Conservation (phyloP, 1,140 invertebrate genomes). For the Drosophila kanapiae region DNA sequence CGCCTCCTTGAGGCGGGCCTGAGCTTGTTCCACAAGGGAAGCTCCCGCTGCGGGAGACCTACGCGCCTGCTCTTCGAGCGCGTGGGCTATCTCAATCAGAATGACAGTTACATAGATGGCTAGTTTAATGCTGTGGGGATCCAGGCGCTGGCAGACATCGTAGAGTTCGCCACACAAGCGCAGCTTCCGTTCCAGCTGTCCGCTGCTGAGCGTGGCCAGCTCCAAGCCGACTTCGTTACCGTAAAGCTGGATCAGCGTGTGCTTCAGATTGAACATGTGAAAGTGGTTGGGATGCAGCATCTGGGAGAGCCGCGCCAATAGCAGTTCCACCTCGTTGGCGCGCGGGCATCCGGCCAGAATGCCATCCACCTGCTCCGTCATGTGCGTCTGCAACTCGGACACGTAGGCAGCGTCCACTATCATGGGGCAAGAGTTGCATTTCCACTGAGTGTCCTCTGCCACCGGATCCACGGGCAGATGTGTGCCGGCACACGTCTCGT, state of each 20-base stretch:
- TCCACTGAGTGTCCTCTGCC: conserved; percentile 90
- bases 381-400: conserved; percentile 87
- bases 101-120: conserved; percentile 90
- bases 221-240: conserved; percentile 88
- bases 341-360: conserved; percentile 87
- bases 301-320: conserved; percentile 88
- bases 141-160: conserved; percentile 88
- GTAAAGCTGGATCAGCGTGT: conserved; percentile 92
- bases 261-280: conserved; percentile 91
- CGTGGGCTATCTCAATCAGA: conserved; percentile 89
- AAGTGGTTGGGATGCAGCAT: conserved; percentile 93
- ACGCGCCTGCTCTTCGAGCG: conserved; percentile 86
- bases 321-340: conserved; percentile 87
- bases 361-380: conserved; percentile 91
- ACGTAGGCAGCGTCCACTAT: conserved; percentile 87
- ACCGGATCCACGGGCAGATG: conserved; percentile 90
- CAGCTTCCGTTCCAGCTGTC: conserved; percentile 88
- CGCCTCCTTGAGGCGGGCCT: conserved; percentile 61
- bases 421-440: conserved; percentile 89
- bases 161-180: conserved; percentile 90
- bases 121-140: conserved; percentile 90
- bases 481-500: conserved; percentile 87
- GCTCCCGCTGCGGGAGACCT: conserved; percentile 69
- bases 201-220: conserved; percentile 86
- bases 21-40: conserved; percentile 33